Evolutionary conservation across 2,113 vertebrate species (phyloP).

Genomic region (Rhagologus leucostigma): DNA sequence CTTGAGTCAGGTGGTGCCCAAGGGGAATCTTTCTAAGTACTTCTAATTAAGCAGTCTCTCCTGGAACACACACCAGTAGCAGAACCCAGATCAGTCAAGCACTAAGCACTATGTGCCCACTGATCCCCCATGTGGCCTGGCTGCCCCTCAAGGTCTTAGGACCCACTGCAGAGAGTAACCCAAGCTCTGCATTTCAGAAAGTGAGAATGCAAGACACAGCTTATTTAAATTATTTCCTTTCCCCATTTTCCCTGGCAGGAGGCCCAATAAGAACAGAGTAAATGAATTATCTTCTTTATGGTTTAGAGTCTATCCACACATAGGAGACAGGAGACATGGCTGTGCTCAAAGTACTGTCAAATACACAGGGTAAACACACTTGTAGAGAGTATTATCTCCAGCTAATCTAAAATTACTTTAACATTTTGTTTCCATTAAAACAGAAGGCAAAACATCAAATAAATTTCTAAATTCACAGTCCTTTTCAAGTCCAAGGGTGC

Average conservation of each 20-base stretch:
- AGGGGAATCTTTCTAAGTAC: not conserved
- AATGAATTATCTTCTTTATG: not conserved
- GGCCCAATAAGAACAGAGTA: not conserved
- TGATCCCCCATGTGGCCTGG: not conserved
- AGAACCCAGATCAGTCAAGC: not conserved
- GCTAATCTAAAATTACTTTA: not conserved
- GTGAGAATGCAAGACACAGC: not conserved
- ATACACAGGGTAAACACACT: not conserved
- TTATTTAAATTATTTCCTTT: not conserved
- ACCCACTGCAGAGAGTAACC: not conserved
- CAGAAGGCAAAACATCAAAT: not conserved
- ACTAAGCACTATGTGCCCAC: fast-evolving
- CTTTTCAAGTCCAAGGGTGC: not conserved
- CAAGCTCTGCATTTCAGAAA: not conserved
- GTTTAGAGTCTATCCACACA: not conserved
- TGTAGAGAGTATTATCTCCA: not conserved
- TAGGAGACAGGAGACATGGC: not conserved
- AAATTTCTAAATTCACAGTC: not conserved
- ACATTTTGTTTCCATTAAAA: not conserved
- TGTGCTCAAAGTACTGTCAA: not conserved
- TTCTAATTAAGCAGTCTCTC: not conserved
- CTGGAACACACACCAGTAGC: not conserved
- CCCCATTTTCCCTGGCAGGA: not conserved
- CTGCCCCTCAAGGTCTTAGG: not conserved
- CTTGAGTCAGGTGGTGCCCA: not conserved